Evolutionary conservation across 2,888 invertebrate species (phyloP).

Genomic region (Machimus atricapillus): DNA sequence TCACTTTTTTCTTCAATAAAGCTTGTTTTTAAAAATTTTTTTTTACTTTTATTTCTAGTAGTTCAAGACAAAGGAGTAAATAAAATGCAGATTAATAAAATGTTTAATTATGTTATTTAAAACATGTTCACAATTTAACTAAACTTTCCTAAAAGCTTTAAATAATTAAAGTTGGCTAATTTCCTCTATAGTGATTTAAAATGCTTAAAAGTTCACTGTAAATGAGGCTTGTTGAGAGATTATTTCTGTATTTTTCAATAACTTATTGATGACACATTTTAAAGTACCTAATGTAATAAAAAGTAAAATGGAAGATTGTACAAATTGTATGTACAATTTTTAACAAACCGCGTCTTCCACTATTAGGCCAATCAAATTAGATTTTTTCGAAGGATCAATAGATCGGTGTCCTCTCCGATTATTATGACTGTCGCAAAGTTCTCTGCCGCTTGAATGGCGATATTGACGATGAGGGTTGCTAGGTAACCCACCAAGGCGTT

Average conservation of each 20-base stretch:
- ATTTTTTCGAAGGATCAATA: too few species aligned
- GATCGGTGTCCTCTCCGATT: too few species aligned
- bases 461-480: too few species aligned
- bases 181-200: background rate
- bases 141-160: background rate
- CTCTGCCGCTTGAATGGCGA: too few species aligned
- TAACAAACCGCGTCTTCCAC: background rate
- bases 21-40: too few species aligned
- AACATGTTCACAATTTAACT: background rate
- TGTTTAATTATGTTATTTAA: background rate
- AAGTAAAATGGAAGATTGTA: background rate
- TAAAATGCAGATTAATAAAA: background rate
- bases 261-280: background rate
- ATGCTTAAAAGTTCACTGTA: background rate
- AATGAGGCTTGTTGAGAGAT: background rate
- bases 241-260: background rate
- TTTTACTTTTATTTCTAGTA: too few species aligned
- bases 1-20: too few species aligned
- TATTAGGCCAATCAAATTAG: too few species aligned
- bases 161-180: background rate
- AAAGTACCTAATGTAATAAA: background rate
- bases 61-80: background rate
- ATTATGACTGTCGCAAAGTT: too few species aligned
- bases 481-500: too few species aligned
- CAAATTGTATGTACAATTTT: background rate